Base-by-base conservation (phyloP, 1,140 invertebrate species). In the Cyclargus thomasi region DNA sequence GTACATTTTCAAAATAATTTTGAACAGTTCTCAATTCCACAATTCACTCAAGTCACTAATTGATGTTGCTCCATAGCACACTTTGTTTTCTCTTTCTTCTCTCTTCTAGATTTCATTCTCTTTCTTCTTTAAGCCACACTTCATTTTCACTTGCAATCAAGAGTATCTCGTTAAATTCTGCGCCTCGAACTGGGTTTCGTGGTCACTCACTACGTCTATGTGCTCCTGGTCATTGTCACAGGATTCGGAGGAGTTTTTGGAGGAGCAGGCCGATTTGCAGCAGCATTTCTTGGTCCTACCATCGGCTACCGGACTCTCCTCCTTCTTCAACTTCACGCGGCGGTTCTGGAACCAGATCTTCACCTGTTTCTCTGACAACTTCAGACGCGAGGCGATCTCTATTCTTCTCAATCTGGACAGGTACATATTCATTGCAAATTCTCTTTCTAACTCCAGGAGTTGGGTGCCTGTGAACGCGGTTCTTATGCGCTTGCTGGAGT, bases 281-380 rank as follows among this genome's bases (percentile, higher is more conserved):
- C 88, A 90, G 62, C 88, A 90, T 67, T 85, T 88, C 64, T 83
- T 86, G 0, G 71, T 69, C 53, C 75, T 83, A 2, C 80, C 80
- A 14, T 82, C 70, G 1, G 73, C 68, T 72, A 77, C 59, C 0
- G 89, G 88, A 5, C 79, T 77, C 21, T 91, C 90, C 57, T 91
- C 96, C 79, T 98, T 98, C 92, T 98, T 98, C 83, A 97, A 94
- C 81, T 98, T 98, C 2, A 98, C 97, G 3, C 97, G 92, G 14
- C 95, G 92, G 81, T 97, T 97, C 85, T 98, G 97, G 81, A 98
- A 97, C 97, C 97, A 98, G 66, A 98, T 98, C 86, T 97, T 98
- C 53, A 98, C 97, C 90, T 98, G 97, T 83, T 98, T 99, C 88
- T 98, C 97, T 0, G 96, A 97, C 0, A 99, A 86, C 21, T 95